Base-by-base conservation (phyloP, 30 jellyfish, hydroid and myxozoan genomes). In the Cassiopea xamachana region DNA sequence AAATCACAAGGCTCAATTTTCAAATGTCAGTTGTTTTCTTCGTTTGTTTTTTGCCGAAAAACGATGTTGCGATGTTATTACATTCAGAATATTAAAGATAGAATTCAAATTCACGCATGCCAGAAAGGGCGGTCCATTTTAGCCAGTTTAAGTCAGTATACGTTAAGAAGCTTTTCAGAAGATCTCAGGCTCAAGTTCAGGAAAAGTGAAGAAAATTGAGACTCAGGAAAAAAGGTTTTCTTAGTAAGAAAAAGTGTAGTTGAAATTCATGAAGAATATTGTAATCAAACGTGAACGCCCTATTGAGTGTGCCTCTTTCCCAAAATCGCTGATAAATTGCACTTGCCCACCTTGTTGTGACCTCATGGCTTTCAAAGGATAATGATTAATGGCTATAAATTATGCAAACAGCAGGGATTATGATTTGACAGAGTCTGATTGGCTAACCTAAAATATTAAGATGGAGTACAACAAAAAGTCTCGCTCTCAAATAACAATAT, bases 401-500 rank as follows among this genome's bases (percentile, higher is more conserved):
- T 88, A 88, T 88, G 95, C 95, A 88, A 88, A 79, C 95, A 88
- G 95, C 88, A 69, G 95, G 94, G 95, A 78, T 88, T 88, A 88
- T 88, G 81, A 69, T 71, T 47, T 68, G 55, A 82, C 68, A 68
- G 59, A 69, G 13, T 2, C 79, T 80, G 90, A 88, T 88, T 88
- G 95, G 95, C 17, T 62, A 48, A 48, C 79, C 49, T 0, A 48
- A 73, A 70, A 69, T 82, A 81, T 81, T 5, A 58, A 1, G 90
- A 78, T 88, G 51, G 80, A 0, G 19, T 1, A 15, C 0, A 77
- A 86, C 93, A 86, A 86, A 73, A 75, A 82, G 43, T 55, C 72
- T 14, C 83, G 80, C 46, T 61, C 72, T 59, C 27, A 48, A 49
- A 80, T 5, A 69, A 80, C 89, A 80, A 80, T 60, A 6, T 68